Base-by-base conservation (phyloP, 2,888 invertebrate genomes). In the Anthophora plumipes region DNA sequence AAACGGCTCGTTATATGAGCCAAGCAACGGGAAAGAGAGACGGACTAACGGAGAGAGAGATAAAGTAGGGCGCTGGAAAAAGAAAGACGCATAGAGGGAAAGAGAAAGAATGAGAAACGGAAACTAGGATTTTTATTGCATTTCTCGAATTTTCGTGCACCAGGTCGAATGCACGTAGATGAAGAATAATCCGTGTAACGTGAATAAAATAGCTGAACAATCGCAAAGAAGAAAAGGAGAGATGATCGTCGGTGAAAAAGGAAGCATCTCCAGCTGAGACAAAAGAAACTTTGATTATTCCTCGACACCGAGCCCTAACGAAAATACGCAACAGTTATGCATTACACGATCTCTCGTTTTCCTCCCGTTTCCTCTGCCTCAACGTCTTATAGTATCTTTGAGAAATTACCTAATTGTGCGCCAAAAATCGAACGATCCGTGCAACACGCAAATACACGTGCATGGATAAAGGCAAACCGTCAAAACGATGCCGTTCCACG, bases 321-420 rank as follows among this genome's bases (percentile, higher is more conserved):
- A n/a, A 39, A 25, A 22, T 41, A 25, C 17, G 4, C 14, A 67
- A 37, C 22, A 17, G 11, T 14, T 46, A 31, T 2, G 2, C 17
- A 4, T 46, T n/a, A 20, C 8, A 22, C n/a, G 31, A 22, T 14
- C 25, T 12, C 4, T 11, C n/a, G 31, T 41, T 9, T 46, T 6
- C 9, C 3, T 1, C n/a, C 0, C 5, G 31, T 43, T 17, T 37
- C 14, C 6, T 8, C 3, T 12, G 0, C n/a, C 0, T 7, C 7
- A n/a, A 0, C 7, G 31, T 39, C 0, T 57, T 8, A 41, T 70
- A 69, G n/a, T 6, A 80, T 63, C 64, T 70, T 54, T 22, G 14
- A 20, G 50, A 68, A 79, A 82, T 89, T 90, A 91, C 89, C 91
- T 89, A 89, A 87, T 90, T 91, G 89, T 91, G 88, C 89, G 90